Evolutionary conservation across 2,888 invertebrate genomes (phyloP).

Genomic region (Hemithea aestivaria): DNA sequence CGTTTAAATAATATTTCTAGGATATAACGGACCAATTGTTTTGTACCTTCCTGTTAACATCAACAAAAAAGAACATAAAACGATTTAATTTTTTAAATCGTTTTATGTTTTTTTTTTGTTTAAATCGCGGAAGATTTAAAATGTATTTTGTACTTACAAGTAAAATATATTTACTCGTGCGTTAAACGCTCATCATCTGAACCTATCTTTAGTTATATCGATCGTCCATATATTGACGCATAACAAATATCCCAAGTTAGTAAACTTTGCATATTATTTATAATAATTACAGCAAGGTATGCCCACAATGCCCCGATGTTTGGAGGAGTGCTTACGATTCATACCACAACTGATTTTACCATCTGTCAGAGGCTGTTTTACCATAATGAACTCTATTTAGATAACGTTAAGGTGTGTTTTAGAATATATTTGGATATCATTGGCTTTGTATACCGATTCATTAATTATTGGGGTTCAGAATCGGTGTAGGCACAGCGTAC

Average conservation of each 20-base stretch:
- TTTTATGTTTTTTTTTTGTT: too few species aligned
- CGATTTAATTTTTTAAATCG: too few species aligned
- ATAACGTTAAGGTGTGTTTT: slow-evolving; percentile 21
- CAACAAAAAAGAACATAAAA: too few species aligned
- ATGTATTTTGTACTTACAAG: too few species aligned
- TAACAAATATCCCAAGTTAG: slow-evolving; percentile 44
- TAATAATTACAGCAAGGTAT: slow-evolving; percentile 62
- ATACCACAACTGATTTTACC: slow-evolving; percentile 35
- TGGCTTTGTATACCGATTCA: slow-evolving; percentile 43
- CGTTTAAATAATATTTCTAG: too few species aligned
- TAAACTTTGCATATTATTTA: slow-evolving; percentile 54
- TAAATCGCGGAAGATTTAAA: too few species aligned
- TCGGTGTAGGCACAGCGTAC: slow-evolving; percentile 26
- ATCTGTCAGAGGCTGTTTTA: slow-evolving; percentile 26
- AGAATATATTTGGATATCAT: slow-evolving; percentile 30
- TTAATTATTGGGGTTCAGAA: slow-evolving; percentile 47
- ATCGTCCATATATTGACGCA: slow-evolving; percentile 40
- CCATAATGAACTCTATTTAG: slow-evolving; percentile 23
- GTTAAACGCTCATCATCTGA: too few species aligned
- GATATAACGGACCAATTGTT: too few species aligned
- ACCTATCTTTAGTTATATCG: background rate
- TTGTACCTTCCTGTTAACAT: too few species aligned
- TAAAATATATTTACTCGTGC: too few species aligned
- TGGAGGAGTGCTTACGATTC: slow-evolving; percentile 44
- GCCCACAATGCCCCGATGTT: slow-evolving; percentile 49